These are phyloP conservation scores for Antechinus stuartii DNA, from an alignment of 2,113 vertebrate species.

Conservation along the genomic window DNA sequence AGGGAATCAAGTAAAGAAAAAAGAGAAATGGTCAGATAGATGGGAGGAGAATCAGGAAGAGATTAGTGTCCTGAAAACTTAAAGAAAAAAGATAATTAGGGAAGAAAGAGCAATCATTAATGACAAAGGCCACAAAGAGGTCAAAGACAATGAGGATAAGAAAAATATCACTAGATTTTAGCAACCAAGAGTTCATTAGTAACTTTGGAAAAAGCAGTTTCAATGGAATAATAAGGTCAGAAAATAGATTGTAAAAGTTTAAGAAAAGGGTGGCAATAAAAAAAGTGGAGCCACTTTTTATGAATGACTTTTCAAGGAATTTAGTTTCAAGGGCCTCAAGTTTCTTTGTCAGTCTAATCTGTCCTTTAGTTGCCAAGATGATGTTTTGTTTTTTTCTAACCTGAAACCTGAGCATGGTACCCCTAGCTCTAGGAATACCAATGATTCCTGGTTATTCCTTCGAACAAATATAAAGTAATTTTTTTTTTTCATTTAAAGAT, in stretches of 20 bases:
- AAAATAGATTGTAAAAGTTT: neutral
- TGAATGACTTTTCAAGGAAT: neutral
- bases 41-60: neutral
- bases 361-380: neutral
- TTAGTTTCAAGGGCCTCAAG: neutral
- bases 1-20: neutral
- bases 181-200: neutral
- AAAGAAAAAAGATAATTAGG: neutral
- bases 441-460: neutral
- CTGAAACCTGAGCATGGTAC: neutral
- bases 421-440: neutral
- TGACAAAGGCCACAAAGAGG: neutral
- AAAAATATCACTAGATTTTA: neutral
- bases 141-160: neutral
- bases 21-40: neutral
- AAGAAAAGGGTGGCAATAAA: neutral
- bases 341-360: neutral
- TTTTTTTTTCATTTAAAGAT: neutral
- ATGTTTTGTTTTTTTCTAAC: neutral
- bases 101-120: neutral
- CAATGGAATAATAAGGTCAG: neutral
- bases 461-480: neutral
- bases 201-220: neutral
- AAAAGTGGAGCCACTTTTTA: neutral
- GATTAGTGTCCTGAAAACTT: neutral